Conservation (phyloP, 2,888 invertebrate species). For the Platerodrilus igneus region DNA sequence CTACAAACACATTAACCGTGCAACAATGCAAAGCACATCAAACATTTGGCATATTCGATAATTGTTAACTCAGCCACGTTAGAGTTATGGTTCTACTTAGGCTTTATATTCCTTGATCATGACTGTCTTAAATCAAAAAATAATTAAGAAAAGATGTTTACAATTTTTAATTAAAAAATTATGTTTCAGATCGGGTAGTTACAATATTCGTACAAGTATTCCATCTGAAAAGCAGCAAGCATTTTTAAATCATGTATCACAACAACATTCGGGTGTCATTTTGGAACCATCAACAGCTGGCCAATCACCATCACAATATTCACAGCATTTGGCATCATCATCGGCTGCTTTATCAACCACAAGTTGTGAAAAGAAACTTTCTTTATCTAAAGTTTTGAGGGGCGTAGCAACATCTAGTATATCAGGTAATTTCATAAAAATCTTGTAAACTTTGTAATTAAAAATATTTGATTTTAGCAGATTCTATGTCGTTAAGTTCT, state of each 20-base stretch:
- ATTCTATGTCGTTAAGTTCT: conserved; percentile 62
- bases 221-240: conserved; percentile 50
- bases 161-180: too few relatives aligned
- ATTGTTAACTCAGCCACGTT: too few relatives aligned
- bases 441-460: too few relatives aligned
- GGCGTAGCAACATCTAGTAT: conserved; percentile 57
- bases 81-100: too few relatives aligned
- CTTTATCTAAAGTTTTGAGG: conserved; percentile 52
- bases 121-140: too few relatives aligned
- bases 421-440: conserved; percentile 53
- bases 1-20: too few relatives aligned
- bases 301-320: conserved; percentile 33
- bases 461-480: conserved; percentile 46
- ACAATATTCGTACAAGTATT: conserved; percentile 53
- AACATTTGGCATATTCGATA: too few relatives aligned
- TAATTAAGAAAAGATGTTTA: too few relatives aligned
- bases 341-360: conserved; percentile 25
- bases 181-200: conserved; percentile 57
- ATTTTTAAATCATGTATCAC: conserved; percentile 42
- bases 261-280: conserved; percentile 43
- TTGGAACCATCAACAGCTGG: conserved; percentile 46
- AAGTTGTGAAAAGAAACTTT: conserved; percentile 39
- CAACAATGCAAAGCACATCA: too few relatives aligned
- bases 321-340: conserved; percentile 21
- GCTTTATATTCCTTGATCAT: too few relatives aligned